Percentiles rank a stretch among this genome's conserved stretches.
Evolutionary conservation across 30 jellyfish, hydroid and myxozoan species (phyloP).

Genomic region (Cassiopea andromeda): DNA sequence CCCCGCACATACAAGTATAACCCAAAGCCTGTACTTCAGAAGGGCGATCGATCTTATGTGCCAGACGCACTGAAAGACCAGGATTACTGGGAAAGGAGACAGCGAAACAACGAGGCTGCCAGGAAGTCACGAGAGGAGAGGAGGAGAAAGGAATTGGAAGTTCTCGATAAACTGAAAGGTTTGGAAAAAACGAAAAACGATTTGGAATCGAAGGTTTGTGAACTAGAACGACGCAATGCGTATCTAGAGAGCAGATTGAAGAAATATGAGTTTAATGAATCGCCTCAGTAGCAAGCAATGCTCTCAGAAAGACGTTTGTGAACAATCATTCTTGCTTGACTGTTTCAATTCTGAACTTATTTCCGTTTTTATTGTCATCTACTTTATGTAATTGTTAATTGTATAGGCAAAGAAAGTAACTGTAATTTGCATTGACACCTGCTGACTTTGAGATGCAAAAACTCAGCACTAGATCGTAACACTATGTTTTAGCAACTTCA

Average conservation of each 20-base stretch:
- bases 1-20: slow-evolving; percentile 85
- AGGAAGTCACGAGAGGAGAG: slow-evolving; percentile 93
- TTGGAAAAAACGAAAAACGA: slow-evolving; percentile 67
- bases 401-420: too few species aligned
- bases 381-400: too few species aligned
- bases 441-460: too few species aligned
- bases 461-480: too few species aligned
- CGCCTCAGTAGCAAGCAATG: background rate
- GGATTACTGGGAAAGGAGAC: slow-evolving; percentile 91
- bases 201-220: slow-evolving; percentile 48
- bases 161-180: slow-evolving; percentile 53
- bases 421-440: too few species aligned
- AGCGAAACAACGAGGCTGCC: slow-evolving; percentile 92
- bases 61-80: slow-evolving; percentile 81
- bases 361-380: too few species aligned
- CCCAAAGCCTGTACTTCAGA: slow-evolving; percentile 91
- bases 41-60: slow-evolving; percentile 71
- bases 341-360: background rate
- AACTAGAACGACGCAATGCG: slow-evolving; percentile 49
- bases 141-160: slow-evolving; percentile 88
- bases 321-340: background rate
- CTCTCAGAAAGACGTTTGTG: background rate
- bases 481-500: too few species aligned
- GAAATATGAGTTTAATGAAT: slow-evolving; percentile 2
- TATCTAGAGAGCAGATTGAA: slow-evolving; percentile 26